Percentiles rank a stretch among this genome's conserved stretches.
Evolutionary conservation across 1,140 invertebrate genomes (phyloP).

Genomic region (Leptopilina boulardi): DNA sequence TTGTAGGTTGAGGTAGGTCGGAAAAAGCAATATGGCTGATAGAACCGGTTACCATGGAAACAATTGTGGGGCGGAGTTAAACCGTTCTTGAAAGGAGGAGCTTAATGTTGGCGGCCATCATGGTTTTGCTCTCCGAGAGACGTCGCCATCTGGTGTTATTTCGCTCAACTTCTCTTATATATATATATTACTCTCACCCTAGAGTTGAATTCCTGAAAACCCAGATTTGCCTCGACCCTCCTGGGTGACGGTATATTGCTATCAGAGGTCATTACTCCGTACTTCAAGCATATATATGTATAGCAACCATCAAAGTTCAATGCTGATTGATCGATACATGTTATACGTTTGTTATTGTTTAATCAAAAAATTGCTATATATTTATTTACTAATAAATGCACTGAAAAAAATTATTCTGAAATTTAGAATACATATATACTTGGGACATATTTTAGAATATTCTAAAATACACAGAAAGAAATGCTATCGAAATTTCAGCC

Average conservation of each 20-base stretch:
- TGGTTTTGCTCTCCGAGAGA: slow-evolving; percentile 59
- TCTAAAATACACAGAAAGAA: too few relatives aligned
- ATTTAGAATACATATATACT: too few relatives aligned
- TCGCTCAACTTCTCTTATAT: slow-evolving; percentile 9
- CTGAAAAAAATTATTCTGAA: too few relatives aligned
- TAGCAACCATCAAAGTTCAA: slow-evolving; percentile 2
- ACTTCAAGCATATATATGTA: not conserved
- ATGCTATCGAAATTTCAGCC: too few relatives aligned
- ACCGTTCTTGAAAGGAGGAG: slow-evolving; percentile 55
- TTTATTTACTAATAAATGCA: not conserved
- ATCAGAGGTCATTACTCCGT: slow-evolving; percentile 9
- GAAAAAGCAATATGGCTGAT: slow-evolving; percentile 67
- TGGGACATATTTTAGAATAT: too few relatives aligned
- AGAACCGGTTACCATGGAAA: slow-evolving; percentile 61
- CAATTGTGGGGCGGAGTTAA: slow-evolving; percentile 60
- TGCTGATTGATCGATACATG: not conserved
- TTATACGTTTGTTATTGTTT: not conserved
- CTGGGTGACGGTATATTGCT: not conserved
- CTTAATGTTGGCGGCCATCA: slow-evolving; percentile 64
- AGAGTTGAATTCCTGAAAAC: not conserved
- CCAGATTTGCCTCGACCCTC: slow-evolving; percentile 30
- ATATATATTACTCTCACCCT: too few relatives aligned
- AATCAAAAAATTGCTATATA: not conserved
- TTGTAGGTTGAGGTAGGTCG: slow-evolving; percentile 67
- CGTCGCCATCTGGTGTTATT: slow-evolving; percentile 61